Evolutionary conservation across 2,113 vertebrate genomes (phyloP).

Genomic region (Sceloporus undulatus): DNA sequence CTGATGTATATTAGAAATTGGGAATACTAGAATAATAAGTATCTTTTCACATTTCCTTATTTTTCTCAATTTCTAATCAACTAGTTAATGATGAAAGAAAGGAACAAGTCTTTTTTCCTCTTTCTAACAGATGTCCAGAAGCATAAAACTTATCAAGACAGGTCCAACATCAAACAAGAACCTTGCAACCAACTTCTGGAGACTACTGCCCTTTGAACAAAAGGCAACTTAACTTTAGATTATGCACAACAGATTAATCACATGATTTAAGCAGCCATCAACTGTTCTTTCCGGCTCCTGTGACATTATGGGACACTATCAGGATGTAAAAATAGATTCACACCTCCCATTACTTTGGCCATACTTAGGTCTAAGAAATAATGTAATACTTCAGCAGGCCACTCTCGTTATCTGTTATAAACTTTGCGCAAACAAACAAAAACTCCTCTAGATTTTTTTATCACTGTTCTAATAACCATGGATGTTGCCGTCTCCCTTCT

Average conservation of each 20-base stretch:
- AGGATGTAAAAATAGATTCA: slow-evolving; percentile 19
- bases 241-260: slow-evolving; percentile 40
- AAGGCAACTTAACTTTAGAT: slow-evolving; percentile 20
- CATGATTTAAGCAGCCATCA: slow-evolving; percentile 66
- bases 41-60: slow-evolving; percentile 43
- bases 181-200: slow-evolving; percentile 29
- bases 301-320: not conserved
- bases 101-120: slow-evolving; percentile 20
- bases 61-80: not conserved
- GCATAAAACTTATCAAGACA: slow-evolving; percentile 38
- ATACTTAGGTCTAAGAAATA: slow-evolving; percentile 37
- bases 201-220: slow-evolving; percentile 40
- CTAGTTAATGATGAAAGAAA: slow-evolving; percentile 53
- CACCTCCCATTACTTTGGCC: not conserved
- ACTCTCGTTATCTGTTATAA: slow-evolving; percentile 33
- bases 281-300: slow-evolving; percentile 64
- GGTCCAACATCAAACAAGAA: slow-evolving; percentile 44
- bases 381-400: slow-evolving; percentile 35
- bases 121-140: slow-evolving; percentile 40
- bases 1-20: slow-evolving; percentile 47
- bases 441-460: not conserved
- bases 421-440: not conserved
- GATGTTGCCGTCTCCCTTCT: not conserved
- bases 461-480: not conserved
- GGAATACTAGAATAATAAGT: slow-evolving; percentile 53